phyloP scores from a whole-genome alignment of 2,797 vertebrate genomes.

The Orientallactaga sibirica region DNA sequence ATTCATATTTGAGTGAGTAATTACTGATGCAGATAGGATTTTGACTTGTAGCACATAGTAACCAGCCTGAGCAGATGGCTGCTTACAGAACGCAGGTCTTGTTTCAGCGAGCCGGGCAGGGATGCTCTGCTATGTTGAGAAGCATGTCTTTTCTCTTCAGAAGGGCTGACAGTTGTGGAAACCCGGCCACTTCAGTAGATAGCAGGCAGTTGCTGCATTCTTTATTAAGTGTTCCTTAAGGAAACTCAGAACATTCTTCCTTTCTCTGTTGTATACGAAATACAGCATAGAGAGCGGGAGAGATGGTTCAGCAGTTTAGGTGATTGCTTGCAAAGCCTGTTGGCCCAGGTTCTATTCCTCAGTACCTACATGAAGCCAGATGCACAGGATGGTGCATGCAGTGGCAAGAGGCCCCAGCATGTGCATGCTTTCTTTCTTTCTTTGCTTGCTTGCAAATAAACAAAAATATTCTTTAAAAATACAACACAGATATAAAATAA shows the following conservation, averaged over 20 bases:
- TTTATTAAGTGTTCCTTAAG: constrained; percentile 12
- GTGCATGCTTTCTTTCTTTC: too few relatives aligned
- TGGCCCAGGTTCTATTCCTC: too few relatives aligned
- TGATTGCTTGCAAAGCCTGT: too few relatives aligned
- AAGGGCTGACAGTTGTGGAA: constrained; percentile 46
- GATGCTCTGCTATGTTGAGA: constrained; percentile 52
- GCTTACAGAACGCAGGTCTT: constrained; percentile 61
- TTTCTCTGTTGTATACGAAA: background rate
- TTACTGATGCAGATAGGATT: constrained; percentile 74
- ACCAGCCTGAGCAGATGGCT: constrained; percentile 70
- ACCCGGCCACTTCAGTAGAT: constrained; percentile 12
- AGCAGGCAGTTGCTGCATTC: constrained; percentile 13
- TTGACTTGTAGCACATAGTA: constrained; percentile 69
- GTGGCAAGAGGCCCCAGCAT: too few relatives aligned
- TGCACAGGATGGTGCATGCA: too few relatives aligned
- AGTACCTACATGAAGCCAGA: too few relatives aligned
- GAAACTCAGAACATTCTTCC: constrained; percentile 3
- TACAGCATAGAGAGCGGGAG: background rate
- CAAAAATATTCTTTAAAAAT: too few relatives aligned
- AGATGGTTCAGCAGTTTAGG: too few relatives aligned
- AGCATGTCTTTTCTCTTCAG: constrained; percentile 41
- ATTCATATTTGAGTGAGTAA: constrained; percentile 65
- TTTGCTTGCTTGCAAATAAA: too few relatives aligned
- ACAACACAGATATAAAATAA: constrained; percentile 4
- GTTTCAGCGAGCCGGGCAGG: background rate